phyloP scores from a whole-genome alignment of 2,888 invertebrate species.

The Petrophora chlorosata region DNA sequence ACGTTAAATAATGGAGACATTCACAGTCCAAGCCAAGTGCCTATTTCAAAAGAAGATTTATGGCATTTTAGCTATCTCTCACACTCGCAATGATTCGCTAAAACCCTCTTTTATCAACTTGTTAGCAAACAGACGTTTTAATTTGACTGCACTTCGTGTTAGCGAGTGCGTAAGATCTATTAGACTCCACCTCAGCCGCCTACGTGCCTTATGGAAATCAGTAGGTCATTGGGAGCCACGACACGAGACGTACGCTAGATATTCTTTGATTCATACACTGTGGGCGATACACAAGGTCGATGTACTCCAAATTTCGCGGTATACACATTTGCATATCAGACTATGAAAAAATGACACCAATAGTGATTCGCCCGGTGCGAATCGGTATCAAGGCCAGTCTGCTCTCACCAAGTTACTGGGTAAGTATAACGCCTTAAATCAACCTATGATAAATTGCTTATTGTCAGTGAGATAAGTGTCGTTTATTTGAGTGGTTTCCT shows the following conservation, averaged over 20 bases:
- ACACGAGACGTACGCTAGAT: conserved; percentile 60
- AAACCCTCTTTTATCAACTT: conserved; percentile 34
- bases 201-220: conserved; percentile 76
- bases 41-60: conserved; percentile 17
- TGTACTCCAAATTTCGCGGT: conserved; percentile 78
- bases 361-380: conserved; percentile 65
- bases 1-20: conserved; percentile 3
- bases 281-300: conserved; percentile 79
- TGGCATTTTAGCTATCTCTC: conserved; percentile 17
- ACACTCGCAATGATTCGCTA: conserved; percentile 30
- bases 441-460: conserved; percentile 80
- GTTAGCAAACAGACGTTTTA: conserved; percentile 37
- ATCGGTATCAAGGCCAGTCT: conserved; percentile 80
- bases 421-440: conserved; percentile 81
- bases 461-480: conserved; percentile 79
- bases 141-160: conserved; percentile 40
- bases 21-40: background rate
- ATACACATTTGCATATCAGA: conserved; percentile 79
- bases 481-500: conserved; percentile 74
- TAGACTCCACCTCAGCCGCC: conserved; percentile 53
- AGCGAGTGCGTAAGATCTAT: conserved; percentile 42
- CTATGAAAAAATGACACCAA: conserved; percentile 77
- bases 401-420: conserved; percentile 77
- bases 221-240: conserved; percentile 78
- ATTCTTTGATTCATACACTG: conserved; percentile 69